A percentile compares a stretch with the other conserved stretches of the same genome.
Conservation (phyloP, 2,888 invertebrate genomes). For the Agriopis aurantiaria region DNA sequence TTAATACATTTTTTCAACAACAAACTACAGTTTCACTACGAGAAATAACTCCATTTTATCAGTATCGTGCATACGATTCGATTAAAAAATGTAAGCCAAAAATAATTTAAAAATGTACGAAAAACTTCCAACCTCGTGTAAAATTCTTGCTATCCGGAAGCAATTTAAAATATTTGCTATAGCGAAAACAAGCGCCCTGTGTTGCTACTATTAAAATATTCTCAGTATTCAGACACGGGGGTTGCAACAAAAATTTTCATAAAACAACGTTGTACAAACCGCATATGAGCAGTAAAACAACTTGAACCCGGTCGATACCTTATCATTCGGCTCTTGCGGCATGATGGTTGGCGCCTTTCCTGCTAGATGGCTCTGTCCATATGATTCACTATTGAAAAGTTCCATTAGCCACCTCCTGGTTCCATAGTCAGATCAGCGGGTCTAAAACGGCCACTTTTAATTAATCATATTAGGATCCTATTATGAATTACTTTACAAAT, state of each 20-base stretch:
- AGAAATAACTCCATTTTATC: neutral
- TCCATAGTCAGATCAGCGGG: too few relatives aligned
- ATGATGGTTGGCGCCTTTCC: too few relatives aligned
- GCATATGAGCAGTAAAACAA: constrained; percentile 1
- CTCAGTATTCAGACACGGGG: constrained; percentile 47
- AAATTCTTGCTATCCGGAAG: constrained; percentile 41
- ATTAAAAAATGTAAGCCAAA: constrained; percentile 2
- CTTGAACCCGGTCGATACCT: too few relatives aligned
- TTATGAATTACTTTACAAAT: too few relatives aligned
- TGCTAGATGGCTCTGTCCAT: too few relatives aligned
- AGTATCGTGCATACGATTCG: neutral
- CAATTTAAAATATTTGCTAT: constrained; percentile 48
- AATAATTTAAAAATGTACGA: neutral
- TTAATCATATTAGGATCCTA: too few relatives aligned
- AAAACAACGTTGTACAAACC: constrained; percentile 49
- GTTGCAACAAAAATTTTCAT: constrained; percentile 57
- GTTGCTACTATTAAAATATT: constrained; percentile 54
- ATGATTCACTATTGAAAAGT: too few relatives aligned
- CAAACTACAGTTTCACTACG: too few relatives aligned
- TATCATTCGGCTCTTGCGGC: too few relatives aligned
- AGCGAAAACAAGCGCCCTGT: constrained; percentile 41
- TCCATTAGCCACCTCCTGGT: too few relatives aligned
- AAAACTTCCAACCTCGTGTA: constrained; percentile 22
- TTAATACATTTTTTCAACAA: too few relatives aligned
- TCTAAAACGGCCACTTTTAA: too few relatives aligned